These are phyloP conservation scores for Rhagium mordax DNA, from an alignment of 2,888 invertebrate species.

Conservation along the genomic window DNA sequence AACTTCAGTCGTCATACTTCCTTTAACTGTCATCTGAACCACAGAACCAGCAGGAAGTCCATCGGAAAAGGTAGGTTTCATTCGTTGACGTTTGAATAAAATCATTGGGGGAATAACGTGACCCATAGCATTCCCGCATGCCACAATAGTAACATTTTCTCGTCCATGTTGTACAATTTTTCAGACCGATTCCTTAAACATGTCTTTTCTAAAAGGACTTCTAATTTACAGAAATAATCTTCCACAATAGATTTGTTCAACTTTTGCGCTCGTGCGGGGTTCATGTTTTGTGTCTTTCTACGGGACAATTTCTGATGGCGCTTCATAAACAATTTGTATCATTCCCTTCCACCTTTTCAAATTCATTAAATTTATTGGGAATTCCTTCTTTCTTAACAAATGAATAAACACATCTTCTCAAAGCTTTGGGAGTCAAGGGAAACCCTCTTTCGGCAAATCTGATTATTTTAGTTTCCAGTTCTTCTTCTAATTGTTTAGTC, in stretches of 20 bases:
- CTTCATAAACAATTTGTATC: background rate
- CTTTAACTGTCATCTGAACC: constrained; percentile 49
- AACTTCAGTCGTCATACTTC: no score
- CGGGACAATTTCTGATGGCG: background rate
- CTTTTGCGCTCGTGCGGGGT: no score
- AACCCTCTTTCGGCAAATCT: constrained; percentile 17
- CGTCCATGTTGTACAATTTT: constrained; percentile 55
- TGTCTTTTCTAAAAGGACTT: constrained; percentile 44
- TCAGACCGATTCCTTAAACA: constrained; percentile 42
- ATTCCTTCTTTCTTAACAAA: constrained; percentile 4
- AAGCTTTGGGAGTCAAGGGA: constrained; percentile 29
- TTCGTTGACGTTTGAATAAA: constrained; percentile 48
- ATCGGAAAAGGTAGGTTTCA: constrained; percentile 35
- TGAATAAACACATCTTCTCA: constrained; percentile 30
- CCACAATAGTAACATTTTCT: constrained; percentile 54
- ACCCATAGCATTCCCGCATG: no score
- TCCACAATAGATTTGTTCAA: constrained; percentile 38
- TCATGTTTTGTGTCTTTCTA: constrained; percentile 23
- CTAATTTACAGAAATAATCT: constrained; percentile 50
- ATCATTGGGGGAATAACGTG: constrained; percentile 54
- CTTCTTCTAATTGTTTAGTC: constrained; percentile 15
- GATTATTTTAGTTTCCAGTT: constrained; percentile 20
- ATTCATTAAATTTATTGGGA: background rate
- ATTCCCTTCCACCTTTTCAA: background rate
- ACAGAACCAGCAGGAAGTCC: constrained; percentile 43